Evolutionary conservation across 1,140 invertebrate species (phyloP), one percentile per base, ranked within the genome.

Genomic region (Drosophila obscura): DNA sequence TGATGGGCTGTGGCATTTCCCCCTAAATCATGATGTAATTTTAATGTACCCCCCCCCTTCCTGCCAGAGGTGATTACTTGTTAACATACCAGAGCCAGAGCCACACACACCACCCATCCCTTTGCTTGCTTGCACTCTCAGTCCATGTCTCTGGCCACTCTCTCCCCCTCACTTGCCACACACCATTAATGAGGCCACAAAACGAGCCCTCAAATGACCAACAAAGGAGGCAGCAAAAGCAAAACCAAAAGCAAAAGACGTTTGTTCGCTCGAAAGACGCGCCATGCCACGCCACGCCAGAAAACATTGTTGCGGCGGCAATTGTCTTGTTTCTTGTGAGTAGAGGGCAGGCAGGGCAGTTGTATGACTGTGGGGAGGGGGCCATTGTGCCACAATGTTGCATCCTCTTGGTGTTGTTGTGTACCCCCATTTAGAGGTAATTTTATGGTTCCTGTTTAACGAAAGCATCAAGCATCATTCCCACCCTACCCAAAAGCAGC

Each of bases 381-480:
- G 19, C 19, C 19, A 19, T 19, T 24, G 11, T 39, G 35, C 11
- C 35, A 78, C 80, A 80, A 80, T 84, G 80, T 84, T 85, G 80
- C 81, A 65, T 67, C 48, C 51, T 53, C 51, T 19, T 22, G 51
- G 39, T 57, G 65, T 16, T 53, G 35, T 4, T 24, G 22, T 24
- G 19, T 22, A n/a, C 59, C 41, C 66, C 31, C 66, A 73, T 84
- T 84, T 74, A 49, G 72, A 62, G 81, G 73, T 84, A 80, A 85
- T 84, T 85, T 84, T 85, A 84, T 83, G 83, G 80, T 77, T 69
- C 63, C 66, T 68, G 77, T 85, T 69, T 50, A 77, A 68, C 80
- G 72, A 68, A 84, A 76, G 67, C 67, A 75, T 64, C 65, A 80
- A 80, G 64, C 80, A 77, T 85, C 62, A 60, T 52, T 53, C 35